Evolutionary conservation across 1,140 invertebrate genomes (phyloP).

Genomic region (Spodoptera frugiperda): DNA sequence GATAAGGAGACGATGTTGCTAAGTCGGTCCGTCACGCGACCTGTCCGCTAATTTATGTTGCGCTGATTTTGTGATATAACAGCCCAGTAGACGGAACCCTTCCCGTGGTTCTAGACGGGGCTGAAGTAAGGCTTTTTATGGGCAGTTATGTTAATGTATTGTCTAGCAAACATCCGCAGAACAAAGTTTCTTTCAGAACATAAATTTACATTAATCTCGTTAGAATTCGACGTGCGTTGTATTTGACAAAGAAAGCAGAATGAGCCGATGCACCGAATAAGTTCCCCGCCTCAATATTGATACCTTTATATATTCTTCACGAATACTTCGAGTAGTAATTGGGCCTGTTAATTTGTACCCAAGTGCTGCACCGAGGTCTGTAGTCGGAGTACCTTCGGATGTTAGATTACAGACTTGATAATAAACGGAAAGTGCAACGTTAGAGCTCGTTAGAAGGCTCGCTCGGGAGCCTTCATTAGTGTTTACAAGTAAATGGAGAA

Average conservation of each 20-base stretch:
- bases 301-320: neutral
- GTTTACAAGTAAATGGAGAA: constrained; percentile 65
- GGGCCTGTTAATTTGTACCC: constrained; percentile 31
- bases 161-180: constrained; percentile 66
- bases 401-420: constrained; percentile 66
- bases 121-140: constrained; percentile 69
- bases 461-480: constrained; percentile 73
- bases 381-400: constrained; percentile 32
- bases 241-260: neutral
- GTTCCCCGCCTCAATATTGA: neutral
- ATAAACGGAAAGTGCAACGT: constrained; percentile 66
- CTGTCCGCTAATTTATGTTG: constrained; percentile 82
- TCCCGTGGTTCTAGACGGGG: constrained; percentile 53
- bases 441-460: constrained; percentile 69
- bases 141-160: constrained; percentile 73
- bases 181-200: constrained; percentile 37
- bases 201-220: constrained; percentile 41
- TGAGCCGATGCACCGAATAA: neutral
- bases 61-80: constrained; percentile 81
- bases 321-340: constrained; percentile 5
- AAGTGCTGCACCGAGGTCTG: constrained; percentile 32
- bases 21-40: constrained; percentile 81
- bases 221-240: constrained; percentile 24
- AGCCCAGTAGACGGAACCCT: constrained; percentile 64
- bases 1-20: constrained; percentile 82